phyloP scores from a whole-genome alignment of 2,113 vertebrate genomes.

The Ameiurus melas region DNA sequence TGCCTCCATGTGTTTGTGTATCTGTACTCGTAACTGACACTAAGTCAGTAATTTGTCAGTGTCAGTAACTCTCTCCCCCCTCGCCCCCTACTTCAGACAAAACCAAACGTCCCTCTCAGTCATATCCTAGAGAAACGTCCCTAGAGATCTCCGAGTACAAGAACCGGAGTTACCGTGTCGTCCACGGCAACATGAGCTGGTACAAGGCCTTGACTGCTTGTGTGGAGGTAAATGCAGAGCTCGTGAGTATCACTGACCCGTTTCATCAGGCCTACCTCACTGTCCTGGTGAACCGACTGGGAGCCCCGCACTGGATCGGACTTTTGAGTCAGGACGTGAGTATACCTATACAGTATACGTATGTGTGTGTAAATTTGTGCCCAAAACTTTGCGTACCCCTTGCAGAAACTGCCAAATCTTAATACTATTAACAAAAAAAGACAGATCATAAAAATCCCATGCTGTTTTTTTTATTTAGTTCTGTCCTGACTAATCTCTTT shows the following conservation, averaged over 20 bases:
- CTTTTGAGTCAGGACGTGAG: constrained; percentile 84
- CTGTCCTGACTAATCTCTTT: no score
- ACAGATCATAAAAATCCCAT: no score
- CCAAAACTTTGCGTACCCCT: no score
- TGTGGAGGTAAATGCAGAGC: constrained; percentile 71
- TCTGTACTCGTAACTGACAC: neutral
- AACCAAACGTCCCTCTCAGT: constrained; percentile 72
- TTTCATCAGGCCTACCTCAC: constrained; percentile 94
- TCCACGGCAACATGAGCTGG: constrained; percentile 90
- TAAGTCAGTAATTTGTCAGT: neutral
- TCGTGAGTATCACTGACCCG: constrained; percentile 86
- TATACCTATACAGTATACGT: constrained; percentile 50
- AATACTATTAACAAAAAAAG: no score
- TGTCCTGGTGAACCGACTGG: constrained; percentile 81
- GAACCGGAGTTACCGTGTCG: constrained; percentile 81
- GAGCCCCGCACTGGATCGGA: constrained; percentile 87
- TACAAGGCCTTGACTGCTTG: constrained; percentile 82
- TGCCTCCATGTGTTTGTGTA: neutral
- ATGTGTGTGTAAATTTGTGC: neutral
- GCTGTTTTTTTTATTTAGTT: no score
- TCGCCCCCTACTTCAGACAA: constrained; percentile 59
- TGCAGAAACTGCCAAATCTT: no score
- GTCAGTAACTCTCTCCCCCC: neutral
- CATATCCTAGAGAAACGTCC: constrained; percentile 69
- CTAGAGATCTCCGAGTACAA: constrained; percentile 81